Percentiles rank a stretch among this genome's conserved stretches.
These are phyloP conservation scores for Hyperopisus bebe DNA, from an alignment of 2,113 vertebrate genomes.

Conservation along the genomic window DNA sequence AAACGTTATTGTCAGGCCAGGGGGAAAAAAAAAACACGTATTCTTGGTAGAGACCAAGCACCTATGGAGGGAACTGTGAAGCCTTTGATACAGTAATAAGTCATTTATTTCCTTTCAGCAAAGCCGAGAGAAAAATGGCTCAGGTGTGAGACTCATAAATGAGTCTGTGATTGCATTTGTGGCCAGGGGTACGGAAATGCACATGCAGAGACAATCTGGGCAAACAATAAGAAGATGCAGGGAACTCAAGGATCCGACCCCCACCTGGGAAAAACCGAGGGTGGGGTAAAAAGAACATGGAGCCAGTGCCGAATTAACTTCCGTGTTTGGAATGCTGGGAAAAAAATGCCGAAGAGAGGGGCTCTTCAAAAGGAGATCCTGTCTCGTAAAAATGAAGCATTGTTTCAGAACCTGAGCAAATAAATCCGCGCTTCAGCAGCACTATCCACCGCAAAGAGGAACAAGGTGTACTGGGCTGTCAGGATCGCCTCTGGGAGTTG, in stretches of 20 bases:
- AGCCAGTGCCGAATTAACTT: neutral
- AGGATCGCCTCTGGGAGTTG: neutral
- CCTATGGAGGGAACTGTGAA: constrained; percentile 1
- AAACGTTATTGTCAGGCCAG: constrained; percentile 1
- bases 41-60: neutral
- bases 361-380: neutral
- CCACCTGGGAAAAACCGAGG: neutral
- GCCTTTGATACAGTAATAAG: neutral
- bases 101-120: constrained; percentile 10
- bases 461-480: neutral
- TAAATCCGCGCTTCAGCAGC: neutral
- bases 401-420: neutral
- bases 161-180: constrained; percentile 13
- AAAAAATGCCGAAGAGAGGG: neutral
- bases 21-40: neutral
- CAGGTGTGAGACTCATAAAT: neutral
- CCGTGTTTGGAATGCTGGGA: neutral
- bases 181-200: neutral
- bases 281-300: neutral
- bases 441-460: neutral
- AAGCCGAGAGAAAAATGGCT: neutral
- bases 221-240: constrained; percentile 4
- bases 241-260: neutral
- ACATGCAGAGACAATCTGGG: neutral
- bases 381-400: neutral